Percentiles rank a stretch among this genome's conserved stretches.
phyloP scores from a whole-genome alignment of 2,888 invertebrate genomes.

The Lomographa bimaculata region DNA sequence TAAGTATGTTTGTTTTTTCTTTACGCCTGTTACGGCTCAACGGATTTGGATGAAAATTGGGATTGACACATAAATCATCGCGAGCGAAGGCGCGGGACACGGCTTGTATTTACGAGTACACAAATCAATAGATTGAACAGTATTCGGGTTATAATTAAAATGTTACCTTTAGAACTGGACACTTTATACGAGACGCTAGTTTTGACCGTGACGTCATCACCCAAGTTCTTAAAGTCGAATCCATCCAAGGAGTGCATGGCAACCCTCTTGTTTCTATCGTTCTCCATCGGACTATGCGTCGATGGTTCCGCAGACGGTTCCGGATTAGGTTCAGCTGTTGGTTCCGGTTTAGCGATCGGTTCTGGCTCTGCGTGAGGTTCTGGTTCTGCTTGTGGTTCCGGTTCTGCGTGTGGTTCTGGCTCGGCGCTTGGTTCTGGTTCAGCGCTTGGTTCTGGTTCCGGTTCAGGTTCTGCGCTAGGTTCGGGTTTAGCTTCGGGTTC shows the following conservation, averaged over 20 bases:
- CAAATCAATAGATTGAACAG: no score
- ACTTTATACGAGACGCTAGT: constrained; percentile 92
- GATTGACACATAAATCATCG: no score
- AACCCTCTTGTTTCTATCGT: constrained; percentile 81
- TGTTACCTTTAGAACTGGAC: constrained; percentile 81
- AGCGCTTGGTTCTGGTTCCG: constrained; percentile 2
- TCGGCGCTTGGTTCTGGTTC: constrained; percentile 46
- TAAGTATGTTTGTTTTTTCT: no score
- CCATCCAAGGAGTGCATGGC: constrained; percentile 77
- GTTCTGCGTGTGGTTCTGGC: constrained; percentile 49
- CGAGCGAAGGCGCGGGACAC: no score
- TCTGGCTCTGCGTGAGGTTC: constrained; percentile 37
- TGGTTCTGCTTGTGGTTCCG: constrained; percentile 56
- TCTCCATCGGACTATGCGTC: constrained; percentile 47
- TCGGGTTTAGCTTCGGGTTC: constrained; percentile 47
- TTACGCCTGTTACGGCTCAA: no score
- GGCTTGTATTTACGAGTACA: no score
- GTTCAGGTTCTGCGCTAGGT: constrained; percentile 2
- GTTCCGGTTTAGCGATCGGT: constrained; percentile 36
- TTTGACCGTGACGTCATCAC: constrained; percentile 88
- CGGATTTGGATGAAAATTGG: no score
- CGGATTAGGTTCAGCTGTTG: constrained; percentile 47
- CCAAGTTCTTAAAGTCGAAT: constrained; percentile 72
- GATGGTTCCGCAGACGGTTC: constrained; percentile 56
- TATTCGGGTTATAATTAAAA: no score